These are phyloP conservation scores for Yponomeuta evonymella DNA, from an alignment of 2,888 invertebrate genomes.

Conservation along the genomic window DNA sequence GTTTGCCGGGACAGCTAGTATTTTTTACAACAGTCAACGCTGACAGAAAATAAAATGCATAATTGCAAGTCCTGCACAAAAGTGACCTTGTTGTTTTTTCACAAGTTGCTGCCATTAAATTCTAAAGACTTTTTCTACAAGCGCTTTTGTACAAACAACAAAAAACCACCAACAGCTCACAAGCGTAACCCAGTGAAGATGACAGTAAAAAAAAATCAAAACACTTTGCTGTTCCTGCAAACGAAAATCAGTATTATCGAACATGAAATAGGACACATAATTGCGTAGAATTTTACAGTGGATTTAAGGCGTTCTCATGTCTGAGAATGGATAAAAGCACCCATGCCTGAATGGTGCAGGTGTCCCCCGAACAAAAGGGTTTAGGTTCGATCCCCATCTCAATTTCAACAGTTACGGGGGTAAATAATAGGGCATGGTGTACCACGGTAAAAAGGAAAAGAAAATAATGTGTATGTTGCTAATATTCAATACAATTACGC, in stretches of 20 bases:
- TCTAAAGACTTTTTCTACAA: background rate
- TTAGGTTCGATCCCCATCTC: constrained; percentile 56
- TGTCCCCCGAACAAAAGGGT: constrained; percentile 65
- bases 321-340: constrained; percentile 50
- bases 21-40: background rate
- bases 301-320: constrained; percentile 38
- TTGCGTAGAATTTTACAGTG: background rate
- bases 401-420: constrained; percentile 26
- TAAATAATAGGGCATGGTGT: constrained; percentile 9
- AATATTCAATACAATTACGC: background rate
- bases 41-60: background rate
- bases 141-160: constrained; percentile 25
- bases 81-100: background rate
- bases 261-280: constrained; percentile 4
- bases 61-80: background rate
- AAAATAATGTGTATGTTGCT: background rate
- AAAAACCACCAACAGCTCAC: constrained; percentile 24
- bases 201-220: constrained; percentile 29
- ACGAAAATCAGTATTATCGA: constrained; percentile 19
- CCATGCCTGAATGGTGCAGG: constrained; percentile 66
- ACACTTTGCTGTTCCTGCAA: background rate
- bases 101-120: background rate
- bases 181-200: constrained; percentile 40
- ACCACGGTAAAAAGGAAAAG: background rate
- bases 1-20: no score